Conservation (phyloP, 2,888 invertebrate species). For the Zootermopsis nevadensis region DNA sequence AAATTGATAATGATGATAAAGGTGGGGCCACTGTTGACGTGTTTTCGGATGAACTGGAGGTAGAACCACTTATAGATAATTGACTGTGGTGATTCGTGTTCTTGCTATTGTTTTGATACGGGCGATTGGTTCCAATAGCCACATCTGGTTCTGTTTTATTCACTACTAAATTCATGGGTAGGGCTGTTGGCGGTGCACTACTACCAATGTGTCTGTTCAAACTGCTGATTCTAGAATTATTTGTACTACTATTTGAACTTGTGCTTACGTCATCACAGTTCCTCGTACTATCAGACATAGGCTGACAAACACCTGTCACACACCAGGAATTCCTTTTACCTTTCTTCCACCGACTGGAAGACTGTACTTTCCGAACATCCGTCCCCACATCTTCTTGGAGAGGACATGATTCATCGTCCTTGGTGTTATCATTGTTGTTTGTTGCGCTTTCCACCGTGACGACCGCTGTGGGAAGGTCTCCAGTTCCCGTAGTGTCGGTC, state of each 20-base stretch:
- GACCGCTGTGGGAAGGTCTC: slow-evolving; percentile 35
- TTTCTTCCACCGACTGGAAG: not conserved
- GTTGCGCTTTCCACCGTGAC: slow-evolving; percentile 22
- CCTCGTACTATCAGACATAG: not conserved
- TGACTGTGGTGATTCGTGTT: slow-evolving; percentile 37
- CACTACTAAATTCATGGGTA: slow-evolving; percentile 32
- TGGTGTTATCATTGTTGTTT: slow-evolving; percentile 1
- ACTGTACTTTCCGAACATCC: not conserved
- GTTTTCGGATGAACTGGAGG: not conserved
- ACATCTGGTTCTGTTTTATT: slow-evolving; percentile 14
- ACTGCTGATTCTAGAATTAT: slow-evolving; percentile 47
- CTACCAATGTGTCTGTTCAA: slow-evolving; percentile 18
- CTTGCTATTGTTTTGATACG: slow-evolving; percentile 18
- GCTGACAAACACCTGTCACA: not conserved
- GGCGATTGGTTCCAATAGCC: not conserved
- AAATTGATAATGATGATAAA: slow-evolving; percentile 33
- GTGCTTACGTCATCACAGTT: slow-evolving; percentile 25
- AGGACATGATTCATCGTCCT: not conserved
- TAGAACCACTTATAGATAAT: slow-evolving; percentile 42
- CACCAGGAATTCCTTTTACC: not conserved
- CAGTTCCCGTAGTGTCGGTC: slow-evolving; percentile 63
- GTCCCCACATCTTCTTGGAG: not conserved
- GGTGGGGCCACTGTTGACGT: not conserved
- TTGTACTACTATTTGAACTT: slow-evolving; percentile 40
- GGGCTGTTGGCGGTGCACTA: slow-evolving; percentile 44